Evolutionary conservation across 1,140 invertebrate species (phyloP).

Genomic region (Orius insidiosus): DNA sequence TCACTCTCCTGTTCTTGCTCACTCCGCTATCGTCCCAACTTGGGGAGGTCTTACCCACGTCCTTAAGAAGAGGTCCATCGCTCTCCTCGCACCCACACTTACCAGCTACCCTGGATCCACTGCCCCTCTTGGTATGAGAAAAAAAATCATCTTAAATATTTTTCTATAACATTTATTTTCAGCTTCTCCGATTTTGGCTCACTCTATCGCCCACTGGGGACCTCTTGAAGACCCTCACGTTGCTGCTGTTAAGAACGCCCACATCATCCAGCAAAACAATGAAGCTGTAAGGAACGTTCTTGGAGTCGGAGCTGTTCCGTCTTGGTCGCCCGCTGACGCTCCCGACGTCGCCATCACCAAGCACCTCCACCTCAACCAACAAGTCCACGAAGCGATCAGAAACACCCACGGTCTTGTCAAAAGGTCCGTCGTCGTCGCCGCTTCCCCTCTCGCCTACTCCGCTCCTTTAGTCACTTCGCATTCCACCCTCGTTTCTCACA

Average conservation of each 20-base stretch:
- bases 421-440: background rate
- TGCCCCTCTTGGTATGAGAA: conserved; percentile 1
- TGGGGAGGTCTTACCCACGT: background rate
- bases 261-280: background rate
- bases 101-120: conserved; percentile 16
- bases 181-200: background rate
- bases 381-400: conserved; percentile 1
- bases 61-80: background rate
- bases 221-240: conserved; percentile 1
- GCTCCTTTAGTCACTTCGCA: no score
- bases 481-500: no score
- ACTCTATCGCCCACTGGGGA: background rate
- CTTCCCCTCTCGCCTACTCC: background rate
- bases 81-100: conserved; percentile 1
- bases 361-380: conserved; percentile 3
- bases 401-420: conserved; percentile 5
- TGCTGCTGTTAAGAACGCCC: conserved; percentile 2
- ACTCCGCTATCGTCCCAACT: background rate
- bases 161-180: background rate
- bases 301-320: conserved; percentile 2
- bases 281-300: conserved; percentile 4
- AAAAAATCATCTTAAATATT: background rate
- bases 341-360: conserved; percentile 5
- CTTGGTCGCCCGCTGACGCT: conserved; percentile 4
- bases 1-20: background rate